These are phyloP conservation scores for Podarcis muralis DNA, from an alignment of 2,113 vertebrate species.

Conservation along the genomic window DNA sequence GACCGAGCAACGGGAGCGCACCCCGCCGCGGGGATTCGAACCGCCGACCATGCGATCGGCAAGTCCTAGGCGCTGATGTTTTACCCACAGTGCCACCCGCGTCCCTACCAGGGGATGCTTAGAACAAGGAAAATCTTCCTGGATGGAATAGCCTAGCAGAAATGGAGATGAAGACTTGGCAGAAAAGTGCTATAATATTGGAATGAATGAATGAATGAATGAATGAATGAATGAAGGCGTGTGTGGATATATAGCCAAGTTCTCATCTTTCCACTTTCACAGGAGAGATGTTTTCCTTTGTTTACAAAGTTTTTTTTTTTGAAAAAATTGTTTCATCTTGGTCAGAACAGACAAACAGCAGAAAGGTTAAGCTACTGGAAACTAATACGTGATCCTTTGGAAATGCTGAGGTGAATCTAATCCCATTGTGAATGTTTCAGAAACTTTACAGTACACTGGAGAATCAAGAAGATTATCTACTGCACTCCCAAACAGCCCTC, in stretches of 20 bases:
- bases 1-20: no score
- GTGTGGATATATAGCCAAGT: neutral
- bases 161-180: neutral
- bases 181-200: no score
- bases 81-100: no score
- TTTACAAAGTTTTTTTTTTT: neutral
- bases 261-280: neutral
- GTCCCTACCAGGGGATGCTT: no score
- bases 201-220: no score
- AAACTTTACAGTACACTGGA: conserved; percentile 42
- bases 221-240: neutral
- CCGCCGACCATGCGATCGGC: no score
- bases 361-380: conserved; percentile 28
- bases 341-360: conserved; percentile 24
- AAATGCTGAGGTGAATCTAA: conserved; percentile 37
- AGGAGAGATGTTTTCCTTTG: neutral
- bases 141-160: neutral
- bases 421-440: conserved; percentile 37
- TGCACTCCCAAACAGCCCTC: conserved; percentile 53
- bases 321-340: conserved; percentile 26
- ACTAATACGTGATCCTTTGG: conserved; percentile 11
- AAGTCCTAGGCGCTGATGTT: no score
- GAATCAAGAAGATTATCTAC: conserved; percentile 62
- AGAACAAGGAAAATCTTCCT: neutral
- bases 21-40: no score